These are phyloP conservation scores for Okamejei kenojei DNA, from an alignment of 2,797 vertebrate genomes.

Conservation along the genomic window DNA sequence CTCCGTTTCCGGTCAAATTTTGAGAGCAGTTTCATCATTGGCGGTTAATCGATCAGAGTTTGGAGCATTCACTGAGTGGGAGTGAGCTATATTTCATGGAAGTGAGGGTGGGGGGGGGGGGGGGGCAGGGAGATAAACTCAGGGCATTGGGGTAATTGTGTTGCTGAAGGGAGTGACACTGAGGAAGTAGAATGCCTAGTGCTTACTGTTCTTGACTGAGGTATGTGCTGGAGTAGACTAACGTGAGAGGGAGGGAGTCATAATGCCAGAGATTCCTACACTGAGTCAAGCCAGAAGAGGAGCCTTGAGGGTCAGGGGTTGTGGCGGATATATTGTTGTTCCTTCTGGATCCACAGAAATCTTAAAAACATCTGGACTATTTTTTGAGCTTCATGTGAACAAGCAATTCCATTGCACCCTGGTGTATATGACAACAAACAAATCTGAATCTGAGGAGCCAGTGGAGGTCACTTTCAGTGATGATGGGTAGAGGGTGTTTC, in stretches of 20 bases:
- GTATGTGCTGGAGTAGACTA: not conserved
- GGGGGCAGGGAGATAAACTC: not conserved
- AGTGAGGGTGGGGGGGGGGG: not conserved
- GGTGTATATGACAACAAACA: too few species aligned
- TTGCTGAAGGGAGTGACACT: not conserved
- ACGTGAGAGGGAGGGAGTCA: not conserved
- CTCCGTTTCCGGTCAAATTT: not conserved
- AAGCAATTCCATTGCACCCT: too few species aligned
- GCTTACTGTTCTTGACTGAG: not conserved
- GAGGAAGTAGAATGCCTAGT: not conserved
- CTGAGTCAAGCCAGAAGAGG: not conserved
- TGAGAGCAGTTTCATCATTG: not conserved
- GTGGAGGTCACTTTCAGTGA: too few species aligned
- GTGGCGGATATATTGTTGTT: not conserved
- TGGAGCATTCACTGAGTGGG: not conserved
- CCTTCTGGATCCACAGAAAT: not conserved
- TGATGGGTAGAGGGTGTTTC: too few species aligned
- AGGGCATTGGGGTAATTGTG: not conserved
- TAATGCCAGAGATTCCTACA: not conserved
- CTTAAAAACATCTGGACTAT: not conserved
- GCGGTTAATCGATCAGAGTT: not conserved
- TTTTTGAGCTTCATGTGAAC: not conserved
- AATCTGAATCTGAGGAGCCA: too few species aligned
- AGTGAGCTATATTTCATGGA: not conserved
- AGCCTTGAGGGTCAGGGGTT: too few species aligned